Percentiles rank a stretch among this genome's conserved stretches.
Evolutionary conservation across 2,113 vertebrate species (phyloP).

Genomic region (Charadrius vociferus): DNA sequence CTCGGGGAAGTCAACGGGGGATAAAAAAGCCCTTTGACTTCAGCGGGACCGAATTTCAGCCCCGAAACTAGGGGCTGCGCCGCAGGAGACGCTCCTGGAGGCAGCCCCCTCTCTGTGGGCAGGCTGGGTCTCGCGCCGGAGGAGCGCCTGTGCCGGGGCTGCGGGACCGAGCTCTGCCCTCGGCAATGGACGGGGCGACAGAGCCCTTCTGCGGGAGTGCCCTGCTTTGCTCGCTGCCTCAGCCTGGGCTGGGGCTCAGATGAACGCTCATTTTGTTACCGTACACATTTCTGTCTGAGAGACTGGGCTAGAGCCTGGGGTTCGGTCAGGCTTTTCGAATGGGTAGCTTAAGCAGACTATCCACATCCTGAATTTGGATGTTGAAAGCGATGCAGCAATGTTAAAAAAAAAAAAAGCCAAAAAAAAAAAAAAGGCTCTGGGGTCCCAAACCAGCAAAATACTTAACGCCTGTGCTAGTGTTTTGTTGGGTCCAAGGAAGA

Average conservation of each 20-base stretch:
- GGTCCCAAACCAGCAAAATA: neutral
- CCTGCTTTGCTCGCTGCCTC: neutral
- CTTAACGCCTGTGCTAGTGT: neutral
- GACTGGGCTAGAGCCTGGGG: neutral
- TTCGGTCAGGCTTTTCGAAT: neutral
- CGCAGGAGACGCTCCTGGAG: neutral
- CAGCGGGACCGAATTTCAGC: neutral
- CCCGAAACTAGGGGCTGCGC: rapidly evolving
- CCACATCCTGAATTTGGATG: neutral
- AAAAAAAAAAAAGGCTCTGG: neutral
- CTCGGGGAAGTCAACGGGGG: neutral
- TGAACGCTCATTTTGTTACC: neutral
- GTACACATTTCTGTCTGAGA: neutral
- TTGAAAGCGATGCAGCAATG: neutral
- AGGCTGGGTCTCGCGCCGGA: rapidly evolving
- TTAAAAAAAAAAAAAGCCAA: neutral
- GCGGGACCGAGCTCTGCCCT: neutral
- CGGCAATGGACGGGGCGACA: rapidly evolving
- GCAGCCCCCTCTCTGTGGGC: neutral
- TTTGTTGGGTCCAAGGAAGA: neutral
- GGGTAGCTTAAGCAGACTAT: neutral
- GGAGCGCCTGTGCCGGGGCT: neutral
- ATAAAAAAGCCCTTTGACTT: neutral
- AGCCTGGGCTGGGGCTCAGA: neutral
- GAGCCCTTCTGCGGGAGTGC: neutral